Percentiles rank a stretch among this genome's conserved stretches.
Conservation (phyloP, 2,113 vertebrate genomes). For the Mugil cephalus region DNA sequence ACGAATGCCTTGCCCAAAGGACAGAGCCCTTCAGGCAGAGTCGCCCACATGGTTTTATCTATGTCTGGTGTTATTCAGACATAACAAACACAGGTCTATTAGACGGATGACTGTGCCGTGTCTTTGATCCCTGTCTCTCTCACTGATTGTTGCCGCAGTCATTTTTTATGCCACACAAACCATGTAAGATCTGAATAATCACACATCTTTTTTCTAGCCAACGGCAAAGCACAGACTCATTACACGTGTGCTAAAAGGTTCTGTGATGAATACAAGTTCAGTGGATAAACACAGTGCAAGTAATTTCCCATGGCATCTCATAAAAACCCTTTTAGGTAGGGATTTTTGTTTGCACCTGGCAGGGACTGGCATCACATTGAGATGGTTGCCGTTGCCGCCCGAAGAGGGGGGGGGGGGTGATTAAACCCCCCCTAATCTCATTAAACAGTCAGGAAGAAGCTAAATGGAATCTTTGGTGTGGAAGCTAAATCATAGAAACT, state of each 20-base stretch:
- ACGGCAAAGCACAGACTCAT: background rate
- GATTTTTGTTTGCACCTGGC: slow-evolving; percentile 30
- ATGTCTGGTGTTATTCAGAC: slow-evolving; percentile 40
- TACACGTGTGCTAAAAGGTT: background rate
- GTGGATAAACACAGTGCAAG: slow-evolving; percentile 24
- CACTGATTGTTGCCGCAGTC: background rate
- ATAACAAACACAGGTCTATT: slow-evolving; percentile 23
- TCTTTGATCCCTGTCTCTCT: slow-evolving; percentile 4
- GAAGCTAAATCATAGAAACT: slow-evolving; percentile 43
- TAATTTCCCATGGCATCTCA: slow-evolving; percentile 32
- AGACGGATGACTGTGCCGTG: background rate
- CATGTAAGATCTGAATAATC: slow-evolving; percentile 4
- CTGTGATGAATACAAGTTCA: background rate
- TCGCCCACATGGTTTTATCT: slow-evolving; percentile 41
- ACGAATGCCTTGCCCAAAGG: slow-evolving; percentile 36
- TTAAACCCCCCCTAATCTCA: slow-evolving; percentile 64
- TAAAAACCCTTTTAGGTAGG: slow-evolving; percentile 16
- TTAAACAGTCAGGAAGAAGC: slow-evolving; percentile 55
- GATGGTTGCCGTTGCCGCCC: slow-evolving; percentile 29
- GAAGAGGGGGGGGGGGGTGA: slow-evolving; percentile 64
- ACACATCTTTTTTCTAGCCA: background rate
- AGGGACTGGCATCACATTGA: slow-evolving; percentile 9
- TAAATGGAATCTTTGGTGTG: slow-evolving; percentile 47
- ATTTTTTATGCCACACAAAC: slow-evolving; percentile 12
- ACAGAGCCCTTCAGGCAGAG: slow-evolving; percentile 10